A percentile compares a stretch with the other conserved stretches of the same genome.
Evolutionary conservation across 2,113 vertebrate species (phyloP).

Genomic region (Uria lomvia): DNA sequence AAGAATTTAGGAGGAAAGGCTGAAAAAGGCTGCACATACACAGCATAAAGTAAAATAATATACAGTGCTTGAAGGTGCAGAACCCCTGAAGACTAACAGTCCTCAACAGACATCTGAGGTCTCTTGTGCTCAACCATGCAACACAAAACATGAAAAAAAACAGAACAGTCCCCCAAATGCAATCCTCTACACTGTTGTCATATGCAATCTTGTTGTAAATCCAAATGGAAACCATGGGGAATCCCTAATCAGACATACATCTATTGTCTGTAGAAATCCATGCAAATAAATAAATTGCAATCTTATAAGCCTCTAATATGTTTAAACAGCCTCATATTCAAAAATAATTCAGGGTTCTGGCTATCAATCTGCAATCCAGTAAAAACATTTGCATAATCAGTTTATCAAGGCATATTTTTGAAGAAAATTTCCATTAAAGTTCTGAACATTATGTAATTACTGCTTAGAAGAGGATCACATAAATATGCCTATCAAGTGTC

Average conservation of each 20-base stretch:
- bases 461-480: neutral
- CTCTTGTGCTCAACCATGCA: neutral
- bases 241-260: neutral
- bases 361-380: neutral
- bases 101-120: neutral
- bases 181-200: neutral
- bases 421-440: neutral
- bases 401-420: neutral
- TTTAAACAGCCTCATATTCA: neutral
- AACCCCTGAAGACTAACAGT: neutral
- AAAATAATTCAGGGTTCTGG: neutral
- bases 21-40: neutral
- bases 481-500: neutral
- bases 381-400: neutral
- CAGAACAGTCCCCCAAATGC: accelerated
- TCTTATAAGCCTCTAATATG: neutral
- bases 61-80: neutral
- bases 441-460: neutral
- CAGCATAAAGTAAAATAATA: neutral
- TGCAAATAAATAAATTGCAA: neutral
- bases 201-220: neutral
- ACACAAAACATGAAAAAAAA: neutral
- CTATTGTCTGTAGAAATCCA: neutral
- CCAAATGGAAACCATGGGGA: neutral
- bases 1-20: neutral